A percentile compares a stretch with the other conserved stretches of the same genome.
phyloP scores from a whole-genome alignment of 1,140 invertebrate genomes.

The Hetaerina americana region DNA sequence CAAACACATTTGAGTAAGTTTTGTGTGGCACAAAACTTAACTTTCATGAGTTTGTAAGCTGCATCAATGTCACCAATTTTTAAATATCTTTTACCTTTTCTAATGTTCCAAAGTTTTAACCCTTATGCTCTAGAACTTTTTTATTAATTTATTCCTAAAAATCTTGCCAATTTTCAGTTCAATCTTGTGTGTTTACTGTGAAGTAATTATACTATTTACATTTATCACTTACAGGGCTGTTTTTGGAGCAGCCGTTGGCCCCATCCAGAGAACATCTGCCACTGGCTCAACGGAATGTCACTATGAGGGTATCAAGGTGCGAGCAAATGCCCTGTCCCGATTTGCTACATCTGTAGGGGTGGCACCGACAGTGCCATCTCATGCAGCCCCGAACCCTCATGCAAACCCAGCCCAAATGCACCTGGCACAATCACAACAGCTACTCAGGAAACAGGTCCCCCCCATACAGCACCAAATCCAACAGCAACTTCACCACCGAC shows the following conservation, averaged over 20 bases:
- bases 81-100: too few relatives aligned
- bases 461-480: conserved; percentile 23
- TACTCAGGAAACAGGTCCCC: conserved; percentile 12
- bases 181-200: too few relatives aligned
- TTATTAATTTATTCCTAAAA: too few relatives aligned
- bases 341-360: neutral
- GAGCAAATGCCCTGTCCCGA: conserved; percentile 29
- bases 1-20: too few relatives aligned
- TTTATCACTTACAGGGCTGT: conserved; percentile 43
- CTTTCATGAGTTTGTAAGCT: too few relatives aligned
- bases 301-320: conserved; percentile 61
- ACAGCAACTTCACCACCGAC: conserved; percentile 31
- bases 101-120: too few relatives aligned
- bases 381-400: neutral
- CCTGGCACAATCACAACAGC: conserved; percentile 11
- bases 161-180: too few relatives aligned
- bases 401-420: conserved; percentile 11
- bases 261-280: conserved; percentile 39
- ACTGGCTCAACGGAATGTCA: conserved; percentile 36
- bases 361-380: neutral
- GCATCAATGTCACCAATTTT: too few relatives aligned
- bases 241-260: conserved; percentile 63
- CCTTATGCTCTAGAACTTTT: too few relatives aligned
- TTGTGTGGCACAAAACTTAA: too few relatives aligned
- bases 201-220: too few relatives aligned